Base-by-base conservation (phyloP, 2,113 vertebrate genomes). In the Chaetura pelagica region DNA sequence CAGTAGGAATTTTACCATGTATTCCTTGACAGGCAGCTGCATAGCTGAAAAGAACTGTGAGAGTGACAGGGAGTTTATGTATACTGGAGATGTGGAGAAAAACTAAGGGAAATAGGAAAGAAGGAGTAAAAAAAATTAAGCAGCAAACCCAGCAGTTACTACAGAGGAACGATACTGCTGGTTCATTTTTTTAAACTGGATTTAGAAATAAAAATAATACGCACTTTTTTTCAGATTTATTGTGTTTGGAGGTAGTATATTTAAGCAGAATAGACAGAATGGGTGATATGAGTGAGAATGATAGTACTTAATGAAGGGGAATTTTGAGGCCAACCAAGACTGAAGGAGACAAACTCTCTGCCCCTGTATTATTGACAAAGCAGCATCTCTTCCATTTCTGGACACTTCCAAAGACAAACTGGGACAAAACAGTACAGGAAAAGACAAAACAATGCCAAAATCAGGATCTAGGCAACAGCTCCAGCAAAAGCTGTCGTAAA, bases 121-220 rank as follows among this genome's bases (percentile, higher is more conserved):
- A 73, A 19, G 9, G 13, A 13, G 26, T 8, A 29, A 54, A 1
- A 23, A 26, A 87, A 90, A 78, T 51, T 29, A 81, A 84, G 89
- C 3, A 3, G 40, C 38, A 93, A 87, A 92, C 68, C 11, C 77
- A 93, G 58, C 66, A 62, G 61, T 85, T 87, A 21, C n/a, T 81
- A 7, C 5, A 52, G 54, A 1, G 3, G 67, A 89, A 35, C 22
- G 80, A 58, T 19, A 59, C 8, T 34, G 71, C 17, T 85, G 26
- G 7, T 66, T 95, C 52, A 23, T 84, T 84, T 81, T 84, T 89
- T 87, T 82, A 68, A 48, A 83, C 34, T 44, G 62, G 54, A 49
- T 69, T 91, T 96, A 58, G 63, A 83, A 96, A 89, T 58, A 90
- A 94, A 96, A 95, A 93, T 69, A 93, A 61, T 12, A 83, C 2